Conservation (phyloP, 2,888 invertebrate genomes). For the Periphyllus acericola region DNA sequence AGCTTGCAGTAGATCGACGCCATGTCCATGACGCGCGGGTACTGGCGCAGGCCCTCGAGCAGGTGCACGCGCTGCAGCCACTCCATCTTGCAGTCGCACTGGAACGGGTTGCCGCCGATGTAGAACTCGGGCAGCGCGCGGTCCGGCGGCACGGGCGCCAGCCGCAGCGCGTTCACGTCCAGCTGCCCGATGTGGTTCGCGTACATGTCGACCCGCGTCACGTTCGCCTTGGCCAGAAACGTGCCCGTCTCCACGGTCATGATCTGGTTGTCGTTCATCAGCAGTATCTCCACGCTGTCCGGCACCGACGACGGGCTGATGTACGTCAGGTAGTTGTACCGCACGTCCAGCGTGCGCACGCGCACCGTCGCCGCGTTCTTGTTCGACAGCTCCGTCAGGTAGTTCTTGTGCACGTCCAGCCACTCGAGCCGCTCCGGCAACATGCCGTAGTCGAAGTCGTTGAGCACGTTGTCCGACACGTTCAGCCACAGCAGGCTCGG, state of each 20-base stretch:
- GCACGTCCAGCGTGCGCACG: conserved; percentile 87
- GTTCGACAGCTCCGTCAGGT: conserved; percentile 85
- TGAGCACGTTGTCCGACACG: conserved; percentile 88
- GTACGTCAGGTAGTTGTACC: conserved; percentile 87
- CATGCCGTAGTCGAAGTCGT: conserved; percentile 93
- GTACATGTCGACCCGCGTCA: conserved; percentile 89
- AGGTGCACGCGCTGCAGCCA: conserved; percentile 86
- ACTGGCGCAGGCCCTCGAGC: conserved; percentile 81
- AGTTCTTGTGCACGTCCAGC: conserved; percentile 91
- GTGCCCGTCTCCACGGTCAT: conserved; percentile 86
- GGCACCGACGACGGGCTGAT: conserved; percentile 85
- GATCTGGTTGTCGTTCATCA: conserved; percentile 85
- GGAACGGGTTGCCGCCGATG: conserved; percentile 91
- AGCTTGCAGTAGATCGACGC: conserved; percentile 88
- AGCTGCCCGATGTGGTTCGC: conserved; percentile 86
- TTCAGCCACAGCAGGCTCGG: conserved; percentile 86
- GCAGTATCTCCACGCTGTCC: conserved; percentile 85
- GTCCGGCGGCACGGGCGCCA: conserved; percentile 79
- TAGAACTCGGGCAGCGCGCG: conserved; percentile 89
- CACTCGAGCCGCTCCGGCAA: conserved; percentile 89
- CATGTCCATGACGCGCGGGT: conserved; percentile 88
- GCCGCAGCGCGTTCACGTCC: conserved; percentile 82
- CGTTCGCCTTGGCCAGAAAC: conserved; percentile 84
- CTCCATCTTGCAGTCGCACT: conserved; percentile 95
- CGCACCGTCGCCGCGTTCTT: conserved; percentile 80